Base-by-base conservation (phyloP, 92 coral and sea anemone species). In the Paragorgia papillata region DNA sequence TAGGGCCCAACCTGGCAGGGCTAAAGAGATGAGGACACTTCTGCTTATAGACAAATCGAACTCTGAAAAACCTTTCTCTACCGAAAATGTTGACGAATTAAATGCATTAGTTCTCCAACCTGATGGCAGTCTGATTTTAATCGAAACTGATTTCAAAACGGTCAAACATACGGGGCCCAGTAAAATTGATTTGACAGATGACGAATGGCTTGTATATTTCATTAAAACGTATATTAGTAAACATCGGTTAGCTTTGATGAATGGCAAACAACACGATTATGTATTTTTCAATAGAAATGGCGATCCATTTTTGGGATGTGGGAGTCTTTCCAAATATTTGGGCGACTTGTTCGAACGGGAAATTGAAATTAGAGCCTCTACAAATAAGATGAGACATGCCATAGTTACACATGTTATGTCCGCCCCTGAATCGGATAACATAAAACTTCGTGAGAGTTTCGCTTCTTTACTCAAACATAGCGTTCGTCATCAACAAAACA, bases 151-250 rank as follows among this genome's bases (percentile, higher is more conserved):
- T n/a, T n/a, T 73, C 21, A 73, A 73, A 28, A 73, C 79, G 21
- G 79, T 73, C 4, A 73, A 25, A 32, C 27, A 21, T 19, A 73
- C 21, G 79, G 79, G 79, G 14, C 79, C 79, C 13, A 51, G 79
- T n/a, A 17, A 34, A 73, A n/a, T n/a, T n/a, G n/a, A n/a, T n/a
- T n/a, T n/a, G n/a, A n/a, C n/a, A n/a, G n/a, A n/a, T n/a, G n/a
- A 73, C 46, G 79, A 73, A 55, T 73, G 79, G 79, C 40, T 73
- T 13, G 79, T 73, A 2, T 73, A 73, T 73, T 73, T 73, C 40
- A 60, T 73, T 20, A 73, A 73, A 73, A 35, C 50, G 34, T 73
- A 73, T 64, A 26, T 25, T 2, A n/a, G 14, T 9, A 25, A 74
- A 57, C 80, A 74, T 25, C 67, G 80, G 7, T 51, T 66, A 10